Conservation (phyloP, 1,140 invertebrate genomes). For the Sinella curviseta region DNA sequence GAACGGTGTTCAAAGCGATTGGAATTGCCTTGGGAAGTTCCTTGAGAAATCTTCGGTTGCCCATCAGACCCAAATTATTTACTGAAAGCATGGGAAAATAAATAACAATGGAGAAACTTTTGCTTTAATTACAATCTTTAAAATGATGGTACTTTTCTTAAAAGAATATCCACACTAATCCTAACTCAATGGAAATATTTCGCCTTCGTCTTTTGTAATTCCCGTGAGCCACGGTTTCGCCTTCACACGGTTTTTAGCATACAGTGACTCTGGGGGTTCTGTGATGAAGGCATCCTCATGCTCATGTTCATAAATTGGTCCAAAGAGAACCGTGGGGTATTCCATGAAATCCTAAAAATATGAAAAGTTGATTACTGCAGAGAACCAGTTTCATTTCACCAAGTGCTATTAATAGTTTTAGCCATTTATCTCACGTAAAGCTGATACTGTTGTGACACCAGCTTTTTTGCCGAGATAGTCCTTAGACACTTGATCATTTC, state of each 20-base stretch:
- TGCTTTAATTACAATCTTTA: background rate
- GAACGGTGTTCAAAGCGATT: constrained; percentile 22
- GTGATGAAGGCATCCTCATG: constrained; percentile 37
- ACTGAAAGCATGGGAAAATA: constrained; percentile 19
- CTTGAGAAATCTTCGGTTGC: constrained; percentile 31
- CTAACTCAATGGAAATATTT: constrained; percentile 34
- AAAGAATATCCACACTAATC: no score
- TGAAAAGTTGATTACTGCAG: background rate
- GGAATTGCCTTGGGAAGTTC: constrained; percentile 31
- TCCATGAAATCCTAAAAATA: constrained; percentile 31
- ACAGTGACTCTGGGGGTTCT: constrained; percentile 25
- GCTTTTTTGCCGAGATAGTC: background rate
- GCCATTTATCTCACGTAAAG: constrained; percentile 29
- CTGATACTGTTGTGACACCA: constrained; percentile 26
- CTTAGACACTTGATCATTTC: constrained; percentile 21
- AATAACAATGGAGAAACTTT: background rate
- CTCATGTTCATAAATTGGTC: constrained; percentile 29
- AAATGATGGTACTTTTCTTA: no score
- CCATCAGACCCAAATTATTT: constrained; percentile 28
- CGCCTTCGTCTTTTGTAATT: constrained; percentile 35
- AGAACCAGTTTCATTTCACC: background rate
- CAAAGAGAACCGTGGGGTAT: constrained; percentile 33
- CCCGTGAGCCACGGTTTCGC: constrained; percentile 34
- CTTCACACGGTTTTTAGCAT: constrained; percentile 20
- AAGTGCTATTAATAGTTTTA: background rate